Evolutionary conservation across 1,140 invertebrate genomes (phyloP).

Genomic region (Diabrotica undecimpunctata): DNA sequence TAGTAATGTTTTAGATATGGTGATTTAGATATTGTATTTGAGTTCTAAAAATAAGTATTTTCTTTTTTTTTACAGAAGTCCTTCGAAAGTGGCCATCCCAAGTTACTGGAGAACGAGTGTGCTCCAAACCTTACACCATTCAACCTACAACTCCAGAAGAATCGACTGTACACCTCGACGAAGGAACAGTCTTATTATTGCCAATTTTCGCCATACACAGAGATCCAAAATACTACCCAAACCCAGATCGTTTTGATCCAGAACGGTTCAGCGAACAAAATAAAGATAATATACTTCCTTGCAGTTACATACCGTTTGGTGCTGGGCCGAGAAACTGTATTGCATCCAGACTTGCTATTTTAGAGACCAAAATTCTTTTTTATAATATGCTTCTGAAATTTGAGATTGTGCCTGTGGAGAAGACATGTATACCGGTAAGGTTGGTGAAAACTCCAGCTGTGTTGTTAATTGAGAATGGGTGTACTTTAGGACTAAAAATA

Average conservation of each 20-base stretch:
- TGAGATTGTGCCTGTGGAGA: constrained; percentile 33
- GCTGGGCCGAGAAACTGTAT: constrained; percentile 52
- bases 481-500: constrained; percentile 3
- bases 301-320: constrained; percentile 53
- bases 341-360: constrained; percentile 39
- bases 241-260: constrained; percentile 52
- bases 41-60: too few species aligned
- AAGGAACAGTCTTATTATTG: constrained; percentile 38
- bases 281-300: constrained; percentile 41
- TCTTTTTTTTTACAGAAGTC: constrained; percentile 50
- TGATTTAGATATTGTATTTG: too few species aligned
- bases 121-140: constrained; percentile 51
- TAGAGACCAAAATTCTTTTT: constrained; percentile 40
- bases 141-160: constrained; percentile 24
- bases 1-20: too few species aligned
- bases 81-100: constrained; percentile 56
- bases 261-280: constrained; percentile 49
- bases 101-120: constrained; percentile 49
- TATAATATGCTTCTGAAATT: constrained; percentile 40
- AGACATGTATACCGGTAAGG: constrained; percentile 36
- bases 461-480: not conserved
- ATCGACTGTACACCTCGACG: constrained; percentile 12
- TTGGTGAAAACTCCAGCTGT: constrained; percentile 5
- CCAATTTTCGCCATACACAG: constrained; percentile 56
- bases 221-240: constrained; percentile 46